A percentile compares a stretch with the other conserved stretches of the same genome.
Evolutionary conservation across 37 sponge, comb jelly and placozoan genomes (phyloP).

Genomic region (Cladorhizidae sp.): DNA sequence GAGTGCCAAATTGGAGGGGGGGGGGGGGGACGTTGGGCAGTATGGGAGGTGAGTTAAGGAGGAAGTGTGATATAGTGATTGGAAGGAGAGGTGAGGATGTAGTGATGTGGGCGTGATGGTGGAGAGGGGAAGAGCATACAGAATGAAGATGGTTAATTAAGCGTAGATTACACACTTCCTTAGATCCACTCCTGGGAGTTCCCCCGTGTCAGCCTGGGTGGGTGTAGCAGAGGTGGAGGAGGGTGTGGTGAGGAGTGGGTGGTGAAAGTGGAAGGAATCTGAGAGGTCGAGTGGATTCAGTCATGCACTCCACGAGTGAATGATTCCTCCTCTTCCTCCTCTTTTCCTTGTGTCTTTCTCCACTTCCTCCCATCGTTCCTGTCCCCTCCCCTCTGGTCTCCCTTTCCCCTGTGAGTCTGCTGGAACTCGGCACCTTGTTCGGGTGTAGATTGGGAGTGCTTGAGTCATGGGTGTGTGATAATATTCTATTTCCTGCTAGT

Average conservation of each 20-base stretch:
- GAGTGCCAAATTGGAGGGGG: too few species aligned
- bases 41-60: too few species aligned
- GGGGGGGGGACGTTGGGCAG: too few species aligned
- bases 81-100: too few species aligned
- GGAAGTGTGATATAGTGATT: too few species aligned
- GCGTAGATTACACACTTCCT: constrained; percentile 69
- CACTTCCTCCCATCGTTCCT: neutral
- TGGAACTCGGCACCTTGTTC: constrained; percentile 37
- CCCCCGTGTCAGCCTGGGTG: neutral
- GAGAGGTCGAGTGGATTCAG: too few species aligned
- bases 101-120: neutral
- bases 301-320: too few species aligned
- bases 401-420: constrained; percentile 1
- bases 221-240: neutral
- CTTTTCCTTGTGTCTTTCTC: too few species aligned
- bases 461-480: constrained; percentile 88
- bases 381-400: neutral
- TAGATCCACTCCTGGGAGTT: constrained; percentile 71
- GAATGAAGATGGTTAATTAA: too few species aligned
- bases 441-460: constrained; percentile 68
- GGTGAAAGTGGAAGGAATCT: neutral
- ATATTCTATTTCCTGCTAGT: constrained; percentile 19
- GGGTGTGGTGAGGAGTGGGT: neutral
- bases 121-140: too few species aligned
- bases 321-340: too few species aligned